Percentiles rank a stretch among this genome's conserved stretches.
Evolutionary conservation across 2,888 invertebrate genomes (phyloP).

Genomic region (Synanthedon myopaeformis): DNA sequence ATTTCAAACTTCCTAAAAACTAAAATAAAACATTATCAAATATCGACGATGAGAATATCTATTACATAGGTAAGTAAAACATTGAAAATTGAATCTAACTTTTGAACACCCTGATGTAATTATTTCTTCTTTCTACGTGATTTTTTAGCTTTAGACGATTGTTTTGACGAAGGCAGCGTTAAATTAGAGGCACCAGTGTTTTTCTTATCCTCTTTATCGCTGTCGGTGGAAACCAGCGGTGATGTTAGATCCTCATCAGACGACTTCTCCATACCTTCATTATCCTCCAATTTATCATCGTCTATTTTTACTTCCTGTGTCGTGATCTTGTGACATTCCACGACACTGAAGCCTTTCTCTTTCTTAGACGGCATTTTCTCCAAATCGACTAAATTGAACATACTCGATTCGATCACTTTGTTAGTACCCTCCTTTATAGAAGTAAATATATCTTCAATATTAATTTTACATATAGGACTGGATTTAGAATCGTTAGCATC

Average conservation of each 20-base stretch:
- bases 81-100: constrained; percentile 24
- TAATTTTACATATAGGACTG: constrained; percentile 60
- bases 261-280: constrained; percentile 61
- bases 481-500: constrained; percentile 41
- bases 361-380: constrained; percentile 48
- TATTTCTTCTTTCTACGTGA: constrained; percentile 74
- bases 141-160: constrained; percentile 64
- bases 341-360: constrained; percentile 52
- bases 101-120: constrained; percentile 40
- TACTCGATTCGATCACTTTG: constrained; percentile 42
- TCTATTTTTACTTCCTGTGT: constrained; percentile 50
- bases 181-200: constrained; percentile 40
- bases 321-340: constrained; percentile 52
- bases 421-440: constrained; percentile 49
- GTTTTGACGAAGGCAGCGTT: constrained; percentile 44
- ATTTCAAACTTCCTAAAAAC: constrained; percentile 37
- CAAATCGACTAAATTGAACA: constrained; percentile 54
- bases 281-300: constrained; percentile 39
- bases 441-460: constrained; percentile 55
- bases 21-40: constrained; percentile 25
- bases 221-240: constrained; percentile 65
- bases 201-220: constrained; percentile 65
- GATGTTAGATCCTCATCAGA: constrained; percentile 70
- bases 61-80: not conserved
- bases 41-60: not conserved